These are phyloP conservation scores for Leiothrix lutea DNA, from an alignment of 2,113 vertebrate species.

Conservation along the genomic window DNA sequence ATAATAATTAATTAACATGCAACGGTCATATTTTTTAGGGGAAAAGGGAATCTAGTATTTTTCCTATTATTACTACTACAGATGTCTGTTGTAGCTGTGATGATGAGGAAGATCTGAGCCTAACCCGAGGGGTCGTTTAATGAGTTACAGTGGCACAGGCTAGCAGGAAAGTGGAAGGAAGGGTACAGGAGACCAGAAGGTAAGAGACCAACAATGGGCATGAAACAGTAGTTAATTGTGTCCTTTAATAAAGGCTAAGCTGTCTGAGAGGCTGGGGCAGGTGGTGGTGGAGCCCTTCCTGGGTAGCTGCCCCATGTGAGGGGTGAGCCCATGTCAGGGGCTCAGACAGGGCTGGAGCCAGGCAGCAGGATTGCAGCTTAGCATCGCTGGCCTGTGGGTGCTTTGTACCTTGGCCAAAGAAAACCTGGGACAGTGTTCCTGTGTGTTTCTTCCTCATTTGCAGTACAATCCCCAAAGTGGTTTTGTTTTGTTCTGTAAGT, in stretches of 20 bases:
- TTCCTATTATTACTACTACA: background rate
- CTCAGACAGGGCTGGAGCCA: background rate
- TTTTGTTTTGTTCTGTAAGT: background rate
- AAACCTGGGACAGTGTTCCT: background rate
- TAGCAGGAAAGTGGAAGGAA: background rate
- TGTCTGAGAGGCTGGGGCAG: background rate
- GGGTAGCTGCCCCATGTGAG: background rate
- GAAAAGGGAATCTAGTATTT: background rate
- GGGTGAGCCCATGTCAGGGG: accelerated
- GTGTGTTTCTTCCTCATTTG: background rate
- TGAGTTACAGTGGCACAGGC: background rate
- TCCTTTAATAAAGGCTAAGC: background rate
- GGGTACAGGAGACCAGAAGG: background rate
- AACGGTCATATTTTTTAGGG: background rate
- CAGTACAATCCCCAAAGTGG: background rate
- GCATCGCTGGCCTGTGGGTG: background rate
- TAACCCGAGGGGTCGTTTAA: background rate
- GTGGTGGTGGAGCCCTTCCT: background rate
- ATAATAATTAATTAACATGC: background rate
- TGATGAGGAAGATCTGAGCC: background rate
- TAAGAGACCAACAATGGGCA: background rate
- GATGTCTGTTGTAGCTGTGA: background rate
- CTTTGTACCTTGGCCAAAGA: background rate
- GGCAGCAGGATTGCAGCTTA: background rate
- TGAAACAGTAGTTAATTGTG: background rate